Percentiles rank a stretch among this genome's conserved stretches.
These are phyloP conservation scores for Peromyscus californicus DNA, from an alignment of 2,113 vertebrate species.

Conservation along the genomic window DNA sequence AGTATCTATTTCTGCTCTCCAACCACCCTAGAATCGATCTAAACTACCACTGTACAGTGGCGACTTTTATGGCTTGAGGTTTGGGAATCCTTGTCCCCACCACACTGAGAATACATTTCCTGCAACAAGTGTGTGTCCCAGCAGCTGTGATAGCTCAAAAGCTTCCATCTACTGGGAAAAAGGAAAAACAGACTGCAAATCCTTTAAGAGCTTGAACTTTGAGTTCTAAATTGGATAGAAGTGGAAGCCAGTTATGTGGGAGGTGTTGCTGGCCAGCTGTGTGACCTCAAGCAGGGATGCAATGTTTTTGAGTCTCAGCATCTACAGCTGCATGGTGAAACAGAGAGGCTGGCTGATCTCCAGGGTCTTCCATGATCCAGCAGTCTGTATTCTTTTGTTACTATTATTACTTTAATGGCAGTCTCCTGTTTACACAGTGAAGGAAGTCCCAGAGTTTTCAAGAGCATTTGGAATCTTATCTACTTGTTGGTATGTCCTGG, in stretches of 20 bases:
- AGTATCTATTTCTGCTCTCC: not conserved
- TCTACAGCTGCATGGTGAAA: not conserved
- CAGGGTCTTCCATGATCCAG: not conserved
- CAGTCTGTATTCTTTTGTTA: not conserved
- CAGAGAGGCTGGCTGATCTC: not conserved
- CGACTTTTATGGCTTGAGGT: not conserved
- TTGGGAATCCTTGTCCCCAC: not conserved
- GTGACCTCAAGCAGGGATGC: not conserved
- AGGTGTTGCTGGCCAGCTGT: constrained; percentile 40
- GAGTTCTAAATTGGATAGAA: constrained; percentile 57
- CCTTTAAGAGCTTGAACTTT: constrained; percentile 55
- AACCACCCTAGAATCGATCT: not conserved
- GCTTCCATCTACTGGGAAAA: not conserved
- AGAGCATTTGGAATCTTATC: constrained; percentile 20
- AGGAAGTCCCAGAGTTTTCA: constrained; percentile 19
- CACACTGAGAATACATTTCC: constrained; percentile 22
- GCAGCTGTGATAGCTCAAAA: constrained; percentile 59
- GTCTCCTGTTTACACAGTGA: constrained; percentile 1
- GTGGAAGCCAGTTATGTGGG: not conserved
- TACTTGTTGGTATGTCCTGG: not conserved
- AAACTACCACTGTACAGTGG: not conserved
- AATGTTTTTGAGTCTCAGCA: not conserved
- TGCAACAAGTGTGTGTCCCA: not conserved
- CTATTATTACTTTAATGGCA: not conserved
- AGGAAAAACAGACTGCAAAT: constrained; percentile 61